These are phyloP conservation scores for Pachypanchax playfairii DNA, from an alignment of 2,113 vertebrate genomes.

Conservation along the genomic window DNA sequence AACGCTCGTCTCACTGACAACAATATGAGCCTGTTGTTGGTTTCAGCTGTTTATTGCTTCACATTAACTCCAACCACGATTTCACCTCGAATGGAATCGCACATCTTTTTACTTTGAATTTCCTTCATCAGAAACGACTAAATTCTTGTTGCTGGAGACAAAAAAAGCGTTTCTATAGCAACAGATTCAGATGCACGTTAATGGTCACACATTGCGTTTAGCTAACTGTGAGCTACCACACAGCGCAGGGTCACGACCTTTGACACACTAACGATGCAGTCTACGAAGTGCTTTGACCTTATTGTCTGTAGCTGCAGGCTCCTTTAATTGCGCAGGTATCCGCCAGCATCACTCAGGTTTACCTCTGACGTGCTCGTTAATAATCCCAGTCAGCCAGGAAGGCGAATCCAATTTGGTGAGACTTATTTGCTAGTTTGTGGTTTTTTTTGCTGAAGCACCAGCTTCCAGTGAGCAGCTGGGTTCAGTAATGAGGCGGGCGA, in stretches of 20 bases:
- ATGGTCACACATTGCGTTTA: neutral
- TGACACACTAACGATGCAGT: neutral
- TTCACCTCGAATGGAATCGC: neutral
- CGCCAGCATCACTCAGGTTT: constrained; percentile 20
- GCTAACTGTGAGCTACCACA: constrained; percentile 11
- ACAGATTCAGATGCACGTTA: neutral
- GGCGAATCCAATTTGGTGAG: constrained; percentile 40
- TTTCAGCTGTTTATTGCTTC: neutral
- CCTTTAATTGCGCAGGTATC: constrained; percentile 61
- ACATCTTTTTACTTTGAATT: constrained; percentile 11
- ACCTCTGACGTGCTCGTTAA: constrained; percentile 29
- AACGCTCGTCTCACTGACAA: constrained; percentile 39
- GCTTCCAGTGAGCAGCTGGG: constrained; percentile 6
- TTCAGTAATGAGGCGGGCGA: constrained; percentile 21
- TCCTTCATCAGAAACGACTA: constrained; percentile 5
- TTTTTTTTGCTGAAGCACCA: constrained; percentile 15
- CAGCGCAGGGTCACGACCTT: constrained; percentile 9
- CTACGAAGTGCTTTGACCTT: constrained; percentile 35
- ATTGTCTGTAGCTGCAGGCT: constrained; percentile 35
- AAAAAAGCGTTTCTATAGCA: constrained; percentile 17
- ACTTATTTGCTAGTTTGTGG: constrained; percentile 45
- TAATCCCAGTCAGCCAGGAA: constrained; percentile 44
- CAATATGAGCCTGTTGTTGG: constrained; percentile 11
- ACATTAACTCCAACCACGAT: neutral
- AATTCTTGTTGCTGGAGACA: neutral